Percentiles rank a stretch among this genome's conserved stretches.
Evolutionary conservation across 2,113 vertebrate species (phyloP).

Genomic region (Coturnix japonica): DNA sequence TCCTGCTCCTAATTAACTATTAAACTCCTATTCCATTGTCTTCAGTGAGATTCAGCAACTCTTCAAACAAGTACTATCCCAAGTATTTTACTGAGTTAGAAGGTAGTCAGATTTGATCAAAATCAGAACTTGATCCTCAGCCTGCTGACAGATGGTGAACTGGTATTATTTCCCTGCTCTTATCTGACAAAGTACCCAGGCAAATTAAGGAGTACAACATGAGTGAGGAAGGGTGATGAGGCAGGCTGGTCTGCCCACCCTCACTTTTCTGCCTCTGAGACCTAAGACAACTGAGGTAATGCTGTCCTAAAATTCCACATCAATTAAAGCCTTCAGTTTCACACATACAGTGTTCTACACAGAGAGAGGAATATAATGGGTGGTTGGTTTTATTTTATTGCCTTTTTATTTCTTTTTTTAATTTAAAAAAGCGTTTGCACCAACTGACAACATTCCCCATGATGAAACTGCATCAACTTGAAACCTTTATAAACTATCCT

Average conservation of each 20-base stretch:
- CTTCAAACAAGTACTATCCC: not conserved
- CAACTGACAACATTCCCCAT: constrained; percentile 30
- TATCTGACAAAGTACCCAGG: not conserved
- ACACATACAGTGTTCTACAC: not conserved
- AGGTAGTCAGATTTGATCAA: not conserved
- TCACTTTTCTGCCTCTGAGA: not conserved
- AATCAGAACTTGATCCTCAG: not conserved
- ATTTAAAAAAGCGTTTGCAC: not conserved
- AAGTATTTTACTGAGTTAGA: not conserved
- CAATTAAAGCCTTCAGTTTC: not conserved
- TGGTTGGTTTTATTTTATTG: not conserved
- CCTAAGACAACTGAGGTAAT: not conserved
- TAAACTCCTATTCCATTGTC: not conserved
- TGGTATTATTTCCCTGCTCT: not conserved
- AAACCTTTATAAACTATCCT: constrained; percentile 29
- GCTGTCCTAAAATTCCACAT: not conserved
- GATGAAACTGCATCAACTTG: constrained; percentile 1
- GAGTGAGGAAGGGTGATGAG: not conserved
- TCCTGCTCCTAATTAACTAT: not conserved
- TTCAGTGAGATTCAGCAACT: not conserved
- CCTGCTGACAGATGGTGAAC: not conserved
- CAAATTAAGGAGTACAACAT: not conserved
- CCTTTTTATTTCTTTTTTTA: not conserved
- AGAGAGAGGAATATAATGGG: not conserved
- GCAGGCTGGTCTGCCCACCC: not conserved